A percentile compares a stretch with the other conserved stretches of the same genome.
Conservation (phyloP, 2,888 invertebrate genomes). For the Monopis laevigella region DNA sequence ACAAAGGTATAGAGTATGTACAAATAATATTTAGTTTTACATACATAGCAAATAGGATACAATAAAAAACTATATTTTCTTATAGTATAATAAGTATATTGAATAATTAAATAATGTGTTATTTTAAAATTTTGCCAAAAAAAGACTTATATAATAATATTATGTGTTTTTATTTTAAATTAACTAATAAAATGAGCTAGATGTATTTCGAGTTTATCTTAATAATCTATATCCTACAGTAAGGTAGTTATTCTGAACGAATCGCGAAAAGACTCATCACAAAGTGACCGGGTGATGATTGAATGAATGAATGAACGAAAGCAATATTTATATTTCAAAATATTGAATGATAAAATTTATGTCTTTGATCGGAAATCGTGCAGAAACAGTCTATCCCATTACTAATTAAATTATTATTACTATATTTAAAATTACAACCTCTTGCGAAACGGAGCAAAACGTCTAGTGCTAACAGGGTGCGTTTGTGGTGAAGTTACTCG, state of each 20-base stretch:
- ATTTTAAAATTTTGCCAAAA: constrained; percentile 64
- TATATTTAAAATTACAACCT: constrained; percentile 62
- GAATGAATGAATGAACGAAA: constrained; percentile 29
- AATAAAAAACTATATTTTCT: constrained; percentile 43
- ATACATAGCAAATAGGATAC: too few species aligned
- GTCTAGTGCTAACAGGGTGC: constrained; percentile 59
- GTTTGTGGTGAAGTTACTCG: too few species aligned
- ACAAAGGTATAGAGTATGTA: too few species aligned
- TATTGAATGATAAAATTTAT: background rate
- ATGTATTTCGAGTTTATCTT: constrained; percentile 46
- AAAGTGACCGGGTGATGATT: constrained; percentile 30
- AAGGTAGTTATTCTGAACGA: too few species aligned
- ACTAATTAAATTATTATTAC: constrained; percentile 31
- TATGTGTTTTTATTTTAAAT: constrained; percentile 54
- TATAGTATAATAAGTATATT: constrained; percentile 68
- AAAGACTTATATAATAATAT: constrained; percentile 45
- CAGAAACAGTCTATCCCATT: constrained; percentile 55
- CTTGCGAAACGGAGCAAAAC: constrained; percentile 60
- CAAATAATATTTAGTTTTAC: too few species aligned
- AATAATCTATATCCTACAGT: constrained; percentile 25
- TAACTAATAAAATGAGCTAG: constrained; percentile 59
- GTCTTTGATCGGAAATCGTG: constrained; percentile 40
- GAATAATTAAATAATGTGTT: constrained; percentile 68
- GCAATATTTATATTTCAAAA: constrained; percentile 16
- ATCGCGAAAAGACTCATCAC: constrained; percentile 34